Evolutionary conservation across 2,888 invertebrate species (phyloP).

Genomic region (Philaethria dido): DNA sequence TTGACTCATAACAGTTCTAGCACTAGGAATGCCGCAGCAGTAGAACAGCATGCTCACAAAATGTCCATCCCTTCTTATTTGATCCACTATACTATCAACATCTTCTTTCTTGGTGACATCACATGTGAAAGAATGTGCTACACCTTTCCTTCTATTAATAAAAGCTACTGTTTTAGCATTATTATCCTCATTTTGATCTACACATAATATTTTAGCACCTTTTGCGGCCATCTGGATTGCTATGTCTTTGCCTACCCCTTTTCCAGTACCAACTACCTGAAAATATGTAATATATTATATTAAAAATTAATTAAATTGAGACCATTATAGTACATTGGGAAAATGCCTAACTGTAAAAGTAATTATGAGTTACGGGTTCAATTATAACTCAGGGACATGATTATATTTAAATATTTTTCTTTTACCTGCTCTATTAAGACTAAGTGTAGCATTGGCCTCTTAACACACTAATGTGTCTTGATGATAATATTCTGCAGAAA

Average conservation of each 20-base stretch:
- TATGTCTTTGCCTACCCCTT: slow-evolving; percentile 86
- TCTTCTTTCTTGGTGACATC: slow-evolving; percentile 83
- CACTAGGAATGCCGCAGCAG: slow-evolving; percentile 86
- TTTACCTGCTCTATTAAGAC: no score
- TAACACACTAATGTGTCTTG: no score
- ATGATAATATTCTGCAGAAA: no score
- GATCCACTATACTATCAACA: slow-evolving; percentile 69
- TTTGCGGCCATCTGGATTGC: slow-evolving; percentile 83
- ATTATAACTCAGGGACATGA: no score
- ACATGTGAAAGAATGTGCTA: slow-evolving; percentile 78
- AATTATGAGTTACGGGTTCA: no score
- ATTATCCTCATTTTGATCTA: slow-evolving; percentile 84
- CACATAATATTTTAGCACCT: slow-evolving; percentile 85
- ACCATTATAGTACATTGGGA: no score
- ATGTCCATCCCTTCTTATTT: slow-evolving; percentile 80
- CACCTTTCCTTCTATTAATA: slow-evolving; percentile 74
- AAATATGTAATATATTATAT: slow-evolving; percentile 35
- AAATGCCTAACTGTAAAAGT: no score
- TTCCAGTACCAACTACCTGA: slow-evolving; percentile 88
- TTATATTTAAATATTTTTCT: no score
- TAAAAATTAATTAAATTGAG: not conserved
- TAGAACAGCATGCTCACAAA: slow-evolving; percentile 85
- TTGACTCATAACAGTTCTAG: slow-evolving; percentile 77
- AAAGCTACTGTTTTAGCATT: slow-evolving; percentile 78
- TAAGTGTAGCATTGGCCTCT: no score